Conservation (phyloP, 1,140 invertebrate genomes). For the Drosophila nebulosa region DNA sequence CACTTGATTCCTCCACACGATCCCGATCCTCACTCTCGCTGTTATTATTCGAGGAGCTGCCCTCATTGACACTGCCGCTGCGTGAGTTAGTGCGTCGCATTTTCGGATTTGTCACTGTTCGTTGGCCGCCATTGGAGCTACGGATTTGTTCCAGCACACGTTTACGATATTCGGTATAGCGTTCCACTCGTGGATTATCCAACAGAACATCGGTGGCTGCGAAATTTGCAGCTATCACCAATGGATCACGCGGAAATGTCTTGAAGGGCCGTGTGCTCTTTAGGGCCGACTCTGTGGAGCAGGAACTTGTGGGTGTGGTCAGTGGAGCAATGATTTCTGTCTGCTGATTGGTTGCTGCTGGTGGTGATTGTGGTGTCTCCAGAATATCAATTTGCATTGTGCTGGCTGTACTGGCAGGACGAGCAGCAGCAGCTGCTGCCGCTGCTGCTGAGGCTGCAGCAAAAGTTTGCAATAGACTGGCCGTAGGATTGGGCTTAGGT, state of each 20-base stretch:
- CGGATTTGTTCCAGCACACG: conserved; percentile 86
- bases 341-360: conserved; percentile 14
- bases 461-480: conserved; percentile 64
- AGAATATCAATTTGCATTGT: conserved; percentile 70
- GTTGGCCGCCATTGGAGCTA: conserved; percentile 82
- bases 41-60: conserved; percentile 68
- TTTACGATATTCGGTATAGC: conserved; percentile 86
- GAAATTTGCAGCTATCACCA: conserved; percentile 83
- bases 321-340: not conserved
- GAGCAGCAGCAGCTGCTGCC: conserved; percentile 47
- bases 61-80: conserved; percentile 72
- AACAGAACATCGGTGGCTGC: conserved; percentile 81
- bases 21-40: conserved; percentile 78
- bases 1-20: conserved; percentile 71
- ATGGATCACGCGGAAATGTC: conserved; percentile 86
- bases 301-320: conserved; percentile 62
- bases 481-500: conserved; percentile 39
- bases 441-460: conserved; percentile 63
- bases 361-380: conserved; percentile 56
- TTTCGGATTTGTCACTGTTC: conserved; percentile 84
- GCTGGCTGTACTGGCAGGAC: conserved; percentile 63
- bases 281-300: conserved; percentile 9
- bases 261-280: conserved; percentile 85
- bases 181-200: conserved; percentile 83
- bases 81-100: conserved; percentile 83